Evolutionary conservation across 2,888 invertebrate species (phyloP).

Genomic region (Caradrina kadenii): DNA sequence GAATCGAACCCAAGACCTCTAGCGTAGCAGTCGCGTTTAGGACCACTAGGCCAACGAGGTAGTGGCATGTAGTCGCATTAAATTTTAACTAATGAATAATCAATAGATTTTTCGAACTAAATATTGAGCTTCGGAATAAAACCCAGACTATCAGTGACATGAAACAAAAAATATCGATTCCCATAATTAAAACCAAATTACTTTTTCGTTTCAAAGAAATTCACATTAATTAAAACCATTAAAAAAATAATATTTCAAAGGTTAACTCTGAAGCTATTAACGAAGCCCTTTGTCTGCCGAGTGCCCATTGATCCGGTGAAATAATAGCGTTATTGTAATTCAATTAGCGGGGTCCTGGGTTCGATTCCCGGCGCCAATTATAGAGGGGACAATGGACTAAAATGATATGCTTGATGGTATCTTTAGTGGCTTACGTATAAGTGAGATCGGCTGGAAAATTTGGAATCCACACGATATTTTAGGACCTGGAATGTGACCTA

Average conservation of each 20-base stretch:
- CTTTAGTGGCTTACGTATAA: slow-evolving; percentile 20
- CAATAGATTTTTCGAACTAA: too few species aligned
- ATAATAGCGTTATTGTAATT: slow-evolving; percentile 74
- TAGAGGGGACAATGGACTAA: slow-evolving; percentile 67
- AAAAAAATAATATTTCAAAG: slow-evolving; percentile 58
- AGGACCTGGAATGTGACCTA: not conserved
- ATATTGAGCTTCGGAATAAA: too few species aligned
- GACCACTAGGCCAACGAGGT: too few species aligned
- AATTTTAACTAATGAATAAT: too few species aligned
- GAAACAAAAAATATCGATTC: slow-evolving; percentile 17
- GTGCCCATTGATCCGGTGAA: slow-evolving; percentile 59
- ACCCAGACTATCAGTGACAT: not conserved
- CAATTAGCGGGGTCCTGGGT: slow-evolving; percentile 68
- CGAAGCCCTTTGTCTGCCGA: slow-evolving; percentile 60
- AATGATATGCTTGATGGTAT: slow-evolving; percentile 62
- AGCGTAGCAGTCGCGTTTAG: too few species aligned
- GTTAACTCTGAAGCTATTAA: slow-evolving; percentile 51
- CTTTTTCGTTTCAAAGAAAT: slow-evolving; percentile 39
- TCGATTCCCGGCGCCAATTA: slow-evolving; percentile 71
- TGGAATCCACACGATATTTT: slow-evolving; percentile 21
- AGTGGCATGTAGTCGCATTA: too few species aligned
- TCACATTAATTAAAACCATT: slow-evolving; percentile 56
- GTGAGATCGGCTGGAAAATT: slow-evolving; percentile 31
- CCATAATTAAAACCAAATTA: slow-evolving; percentile 40
- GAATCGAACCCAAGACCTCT: too few species aligned